Conservation (phyloP, 2,888 invertebrate genomes). For the Apodemia zela region DNA sequence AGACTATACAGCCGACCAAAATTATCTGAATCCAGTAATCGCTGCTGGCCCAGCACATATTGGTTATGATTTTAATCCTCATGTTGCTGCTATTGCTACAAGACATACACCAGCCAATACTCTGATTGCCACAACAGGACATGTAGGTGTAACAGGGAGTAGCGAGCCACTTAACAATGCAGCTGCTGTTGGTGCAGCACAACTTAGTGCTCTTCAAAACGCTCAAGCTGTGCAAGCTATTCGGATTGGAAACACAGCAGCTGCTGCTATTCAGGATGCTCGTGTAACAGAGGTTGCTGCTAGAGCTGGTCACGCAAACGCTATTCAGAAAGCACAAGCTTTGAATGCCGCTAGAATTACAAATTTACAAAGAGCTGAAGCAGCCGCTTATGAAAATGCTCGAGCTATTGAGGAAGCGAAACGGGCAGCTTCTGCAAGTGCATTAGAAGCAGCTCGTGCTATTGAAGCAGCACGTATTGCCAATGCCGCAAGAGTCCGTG, state of each 20-base stretch:
- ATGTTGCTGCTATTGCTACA: background rate
- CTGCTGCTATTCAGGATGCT: constrained; percentile 69
- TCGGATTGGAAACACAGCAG: constrained; percentile 65
- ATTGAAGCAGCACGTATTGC: constrained; percentile 60
- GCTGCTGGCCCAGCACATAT: constrained; percentile 17
- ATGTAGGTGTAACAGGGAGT: constrained; percentile 23
- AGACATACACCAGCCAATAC: constrained; percentile 15
- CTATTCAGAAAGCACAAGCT: constrained; percentile 67
- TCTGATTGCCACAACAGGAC: constrained; percentile 17
- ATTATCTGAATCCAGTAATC: constrained; percentile 36
- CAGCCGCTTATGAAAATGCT: background rate
- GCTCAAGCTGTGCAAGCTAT: constrained; percentile 68
- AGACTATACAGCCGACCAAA: constrained; percentile 50
- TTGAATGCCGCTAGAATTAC: constrained; percentile 45
- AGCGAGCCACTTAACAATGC: constrained; percentile 59
- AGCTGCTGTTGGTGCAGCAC: constrained; percentile 65
- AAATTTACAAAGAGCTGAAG: background rate
- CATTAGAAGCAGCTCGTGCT: constrained; percentile 53
- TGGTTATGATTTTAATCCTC: background rate
- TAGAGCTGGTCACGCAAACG: constrained; percentile 60
- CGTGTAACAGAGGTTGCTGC: constrained; percentile 66
- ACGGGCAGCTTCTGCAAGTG: constrained; percentile 56
- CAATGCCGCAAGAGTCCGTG: constrained; percentile 66
- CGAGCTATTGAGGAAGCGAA: constrained; percentile 65
- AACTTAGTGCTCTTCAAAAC: constrained; percentile 69